Percentiles rank a stretch among this genome's conserved stretches.
Conservation (phyloP, 1,140 invertebrate genomes). For the Diploscapter pachys region DNA sequence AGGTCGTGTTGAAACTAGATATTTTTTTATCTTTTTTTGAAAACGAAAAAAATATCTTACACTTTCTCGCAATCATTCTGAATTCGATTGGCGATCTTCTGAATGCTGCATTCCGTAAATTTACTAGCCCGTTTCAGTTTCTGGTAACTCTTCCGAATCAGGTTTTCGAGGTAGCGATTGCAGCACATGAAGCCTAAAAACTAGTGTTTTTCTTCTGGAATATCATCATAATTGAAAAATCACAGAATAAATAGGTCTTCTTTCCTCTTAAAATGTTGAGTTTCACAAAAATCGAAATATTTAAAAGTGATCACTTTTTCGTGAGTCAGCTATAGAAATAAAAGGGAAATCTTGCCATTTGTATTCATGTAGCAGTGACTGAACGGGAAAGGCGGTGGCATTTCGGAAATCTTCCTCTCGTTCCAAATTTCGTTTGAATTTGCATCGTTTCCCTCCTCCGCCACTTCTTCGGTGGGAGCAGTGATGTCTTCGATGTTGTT, state of each 20-base stretch:
- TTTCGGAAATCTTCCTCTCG: too few species aligned
- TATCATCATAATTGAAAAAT: too few species aligned
- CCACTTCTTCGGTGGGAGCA: too few species aligned
- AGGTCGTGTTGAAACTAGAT: constrained; percentile 15
- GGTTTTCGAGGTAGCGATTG: constrained; percentile 9
- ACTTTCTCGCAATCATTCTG: constrained; percentile 13
- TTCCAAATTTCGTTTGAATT: too few species aligned
- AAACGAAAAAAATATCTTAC: constrained; percentile 3
- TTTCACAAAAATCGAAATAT: too few species aligned
- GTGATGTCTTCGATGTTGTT: too few species aligned
- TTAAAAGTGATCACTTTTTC: background rate
- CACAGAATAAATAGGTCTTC: too few species aligned
- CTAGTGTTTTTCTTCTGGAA: background rate
- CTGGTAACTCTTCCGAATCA: constrained; percentile 11
- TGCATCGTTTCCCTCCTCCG: too few species aligned
- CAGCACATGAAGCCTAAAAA: constrained; percentile 20
- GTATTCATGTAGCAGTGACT: constrained; percentile 17
- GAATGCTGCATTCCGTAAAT: background rate
- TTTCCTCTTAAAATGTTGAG: too few species aligned
- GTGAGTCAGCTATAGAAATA: background rate
- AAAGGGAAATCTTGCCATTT: background rate
- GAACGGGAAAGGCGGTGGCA: constrained; percentile 8
- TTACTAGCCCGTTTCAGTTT: background rate
- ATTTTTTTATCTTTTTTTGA: background rate
- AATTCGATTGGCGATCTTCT: constrained; percentile 4